phyloP scores from a whole-genome alignment of 2,797 vertebrate species.

The Coregonus suidteri region DNA sequence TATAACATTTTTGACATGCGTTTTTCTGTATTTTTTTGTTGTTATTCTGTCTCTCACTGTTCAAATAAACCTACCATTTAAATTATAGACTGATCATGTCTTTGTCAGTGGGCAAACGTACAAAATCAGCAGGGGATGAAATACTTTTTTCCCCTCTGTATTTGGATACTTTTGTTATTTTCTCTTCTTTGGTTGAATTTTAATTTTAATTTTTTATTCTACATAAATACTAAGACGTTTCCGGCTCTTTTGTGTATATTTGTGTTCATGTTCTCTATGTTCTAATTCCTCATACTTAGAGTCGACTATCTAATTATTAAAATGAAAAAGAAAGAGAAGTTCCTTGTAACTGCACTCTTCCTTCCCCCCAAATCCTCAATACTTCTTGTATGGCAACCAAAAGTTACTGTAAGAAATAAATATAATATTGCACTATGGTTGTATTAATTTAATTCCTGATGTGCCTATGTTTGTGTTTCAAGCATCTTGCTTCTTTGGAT shows the following conservation, averaged over 20 bases:
- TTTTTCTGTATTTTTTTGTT: no score
- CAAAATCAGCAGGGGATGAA: no score
- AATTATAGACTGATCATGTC: no score
- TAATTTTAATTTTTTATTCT: conserved; percentile 64
- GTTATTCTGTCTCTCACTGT: no score
- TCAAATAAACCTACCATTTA: no score
- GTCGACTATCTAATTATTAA: conserved; percentile 70
- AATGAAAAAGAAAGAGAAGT: conserved; percentile 76
- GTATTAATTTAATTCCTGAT: conserved; percentile 66
- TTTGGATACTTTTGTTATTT: conserved; percentile 49
- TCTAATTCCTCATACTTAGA: conserved; percentile 91
- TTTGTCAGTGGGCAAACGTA: no score
- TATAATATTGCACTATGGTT: conserved; percentile 89
- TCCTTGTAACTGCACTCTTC: conserved; percentile 90
- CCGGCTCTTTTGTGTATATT: conserved; percentile 84
- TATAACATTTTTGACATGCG: no score
- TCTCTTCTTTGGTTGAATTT: conserved; percentile 53
- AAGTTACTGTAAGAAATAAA: conserved; percentile 98
- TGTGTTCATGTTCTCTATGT: conserved; percentile 92
- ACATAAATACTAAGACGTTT: conserved; percentile 82
- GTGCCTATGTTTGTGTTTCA: neutral
- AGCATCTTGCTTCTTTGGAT: neutral
- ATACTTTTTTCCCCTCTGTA: neutral
- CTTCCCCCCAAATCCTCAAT: conserved; percentile 79
- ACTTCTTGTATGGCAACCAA: conserved; percentile 96